Conservation (phyloP, 1,140 invertebrate species). For the Dufourea novaeangliae region DNA sequence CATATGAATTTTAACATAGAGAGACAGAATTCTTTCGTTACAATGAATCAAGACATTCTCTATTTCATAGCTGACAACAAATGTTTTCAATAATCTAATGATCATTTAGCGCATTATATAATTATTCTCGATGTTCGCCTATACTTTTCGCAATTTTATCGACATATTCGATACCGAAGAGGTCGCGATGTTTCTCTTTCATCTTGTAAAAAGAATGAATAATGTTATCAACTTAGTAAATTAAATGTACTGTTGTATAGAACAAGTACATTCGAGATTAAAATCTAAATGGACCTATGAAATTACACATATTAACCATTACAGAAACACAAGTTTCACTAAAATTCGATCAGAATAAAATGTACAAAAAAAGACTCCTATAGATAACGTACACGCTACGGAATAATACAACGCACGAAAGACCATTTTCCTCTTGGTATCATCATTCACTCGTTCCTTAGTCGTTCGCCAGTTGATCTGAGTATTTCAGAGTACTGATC, state of each 20-base stretch:
- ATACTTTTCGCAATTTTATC: conserved; percentile 31
- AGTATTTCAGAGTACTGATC: conserved; percentile 45
- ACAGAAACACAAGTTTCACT: not conserved
- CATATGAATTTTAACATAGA: conserved; percentile 64
- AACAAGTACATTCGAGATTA: conserved; percentile 8
- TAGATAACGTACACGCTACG: not conserved
- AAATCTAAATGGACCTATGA: conserved; percentile 34
- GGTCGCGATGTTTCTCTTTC: conserved; percentile 21
- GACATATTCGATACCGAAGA: conserved; percentile 46
- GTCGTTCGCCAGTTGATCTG: not conserved
- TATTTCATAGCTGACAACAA: conserved; percentile 53
- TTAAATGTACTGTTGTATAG: conserved; percentile 19
- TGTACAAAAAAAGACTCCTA: conserved; percentile 37
- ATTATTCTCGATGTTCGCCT: conserved; percentile 10
- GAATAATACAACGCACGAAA: conserved; percentile 48
- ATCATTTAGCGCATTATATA: conserved; percentile 53
- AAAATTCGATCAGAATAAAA: conserved; percentile 35
- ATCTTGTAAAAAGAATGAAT: conserved; percentile 5
- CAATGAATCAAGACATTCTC: conserved; percentile 48
- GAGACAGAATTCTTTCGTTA: conserved; percentile 60
- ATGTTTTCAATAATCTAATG: conserved; percentile 51
- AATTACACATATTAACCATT: conserved; percentile 22
- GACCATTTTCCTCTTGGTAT: conserved; percentile 37
- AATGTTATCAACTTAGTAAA: conserved; percentile 12
- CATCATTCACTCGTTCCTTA: conserved; percentile 4